Evolutionary conservation across 2,888 invertebrate species (phyloP), one percentile per base, ranked within the genome.

Genomic region (Tuberolachnus salignus): DNA sequence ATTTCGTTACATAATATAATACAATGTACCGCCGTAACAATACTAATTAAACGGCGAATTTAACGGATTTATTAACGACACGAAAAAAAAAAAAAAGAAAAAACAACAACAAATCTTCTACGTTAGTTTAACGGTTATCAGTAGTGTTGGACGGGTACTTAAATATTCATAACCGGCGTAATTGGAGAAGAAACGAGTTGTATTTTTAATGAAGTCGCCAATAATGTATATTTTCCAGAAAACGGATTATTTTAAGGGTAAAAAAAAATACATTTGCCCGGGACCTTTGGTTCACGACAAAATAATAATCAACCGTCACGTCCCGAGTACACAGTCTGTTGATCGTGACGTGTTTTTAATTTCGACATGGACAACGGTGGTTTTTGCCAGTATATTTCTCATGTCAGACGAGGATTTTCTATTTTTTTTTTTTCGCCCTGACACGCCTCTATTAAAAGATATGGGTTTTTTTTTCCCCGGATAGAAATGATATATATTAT

Each of bases 311-410:
- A 69, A 69, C 57, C 67, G 67, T 78, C 75, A 78, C 75, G 67
- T 78, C 49, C 59, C 51, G 46, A 59, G 49, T 42, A 73, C 49
- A 73, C 66, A 69, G 67, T 51, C 59, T 59, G 67, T 55, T 78
- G 75, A 78, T 78, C 67, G 75, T 78, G 75, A 78, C 75, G 67
- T 67, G 75, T 78, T 78, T 78, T 78, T 69, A 78, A 78, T 78
- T 67, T 69, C 21, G 19, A 66, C 66, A 46, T 26, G 23, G 66
- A 75, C 73, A 55, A 55, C 55, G 67, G 49, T 67, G 75, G 67
- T 78, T 67, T 75, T 78, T 26, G 34, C 49, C 44, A 69, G 75
- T 67, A 67, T 67, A 67, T 67, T 59, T 59, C 42, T 63, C 49
- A 59, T 57, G 66, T 34, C 75, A 23, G 34, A 72, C 16, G 67